Conservation (phyloP, 1,140 invertebrate genomes). For the Apolygus lucorum region DNA sequence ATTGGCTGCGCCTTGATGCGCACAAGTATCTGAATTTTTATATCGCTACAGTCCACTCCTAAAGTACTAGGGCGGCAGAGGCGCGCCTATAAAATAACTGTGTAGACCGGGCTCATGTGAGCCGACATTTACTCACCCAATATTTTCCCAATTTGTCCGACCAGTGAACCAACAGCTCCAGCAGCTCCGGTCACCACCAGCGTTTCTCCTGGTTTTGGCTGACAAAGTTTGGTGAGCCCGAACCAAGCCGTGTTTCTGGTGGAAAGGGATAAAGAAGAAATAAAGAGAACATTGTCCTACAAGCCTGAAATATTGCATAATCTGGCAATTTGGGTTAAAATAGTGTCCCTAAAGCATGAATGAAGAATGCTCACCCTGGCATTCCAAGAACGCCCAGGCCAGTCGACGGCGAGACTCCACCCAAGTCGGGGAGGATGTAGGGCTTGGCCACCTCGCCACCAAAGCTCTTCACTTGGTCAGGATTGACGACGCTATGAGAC, state of each 20-base stretch:
- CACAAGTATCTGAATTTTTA: no score
- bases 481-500: conserved; percentile 41
- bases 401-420: conserved; percentile 43
- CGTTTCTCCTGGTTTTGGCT: conserved; percentile 56
- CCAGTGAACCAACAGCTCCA: conserved; percentile 59
- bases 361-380: conserved; percentile 57
- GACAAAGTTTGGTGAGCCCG: conserved; percentile 56
- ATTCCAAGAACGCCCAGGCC: conserved; percentile 53
- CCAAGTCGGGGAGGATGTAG: conserved; percentile 45
- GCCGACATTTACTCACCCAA: conserved; percentile 43
- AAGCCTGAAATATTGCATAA: no score
- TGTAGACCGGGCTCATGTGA: no score
- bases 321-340: no score
- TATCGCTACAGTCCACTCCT: no score
- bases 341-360: no score
- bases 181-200: conserved; percentile 55
- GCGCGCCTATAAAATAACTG: no score
- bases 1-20: no score
- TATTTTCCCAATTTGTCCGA: conserved; percentile 66
- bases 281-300: no score
- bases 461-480: conserved; percentile 12
- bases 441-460: conserved; percentile 29
- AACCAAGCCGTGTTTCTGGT: conserved; percentile 64
- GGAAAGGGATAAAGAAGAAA: no score
- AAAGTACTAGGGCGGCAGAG: no score